A percentile compares a stretch with the other conserved stretches of the same genome.
Conservation (phyloP, 2,797 vertebrate species). For the Poliocrania exsul region DNA sequence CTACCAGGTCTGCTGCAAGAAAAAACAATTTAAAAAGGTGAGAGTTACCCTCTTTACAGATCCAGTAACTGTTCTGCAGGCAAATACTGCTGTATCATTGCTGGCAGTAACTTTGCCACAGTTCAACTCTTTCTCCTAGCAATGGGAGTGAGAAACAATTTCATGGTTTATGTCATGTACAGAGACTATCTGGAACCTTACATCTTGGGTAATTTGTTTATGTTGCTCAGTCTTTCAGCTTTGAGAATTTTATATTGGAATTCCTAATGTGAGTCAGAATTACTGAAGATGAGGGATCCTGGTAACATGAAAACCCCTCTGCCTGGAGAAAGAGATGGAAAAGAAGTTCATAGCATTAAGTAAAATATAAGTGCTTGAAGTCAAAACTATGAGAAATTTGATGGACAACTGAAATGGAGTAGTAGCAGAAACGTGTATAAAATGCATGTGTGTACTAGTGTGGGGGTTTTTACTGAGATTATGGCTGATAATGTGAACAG, state of each 20-base stretch:
- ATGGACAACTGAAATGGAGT: neutral
- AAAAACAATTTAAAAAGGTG: constrained; percentile 86
- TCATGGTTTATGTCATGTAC: neutral
- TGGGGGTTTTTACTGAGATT: neutral
- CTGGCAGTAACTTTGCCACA: neutral
- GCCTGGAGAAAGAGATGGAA: neutral
- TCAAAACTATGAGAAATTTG: neutral
- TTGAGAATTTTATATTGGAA: neutral
- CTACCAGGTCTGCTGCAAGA: constrained; percentile 89
- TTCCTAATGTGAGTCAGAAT: neutral
- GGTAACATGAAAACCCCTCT: neutral
- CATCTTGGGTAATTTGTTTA: neutral
- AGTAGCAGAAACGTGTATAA: neutral
- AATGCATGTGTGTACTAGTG: neutral
- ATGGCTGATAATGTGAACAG: neutral
- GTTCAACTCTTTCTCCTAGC: neutral
- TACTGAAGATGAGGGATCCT: neutral
- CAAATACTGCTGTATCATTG: neutral
- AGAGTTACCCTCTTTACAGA: constrained; percentile 74
- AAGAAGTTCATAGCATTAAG: neutral
- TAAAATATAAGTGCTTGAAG: neutral
- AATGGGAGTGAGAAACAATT: neutral
- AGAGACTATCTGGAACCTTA: neutral
- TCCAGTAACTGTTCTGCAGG: neutral
- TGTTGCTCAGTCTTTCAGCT: neutral